phyloP scores from a whole-genome alignment of 2,888 invertebrate genomes.

The Diarsia dahlii region DNA sequence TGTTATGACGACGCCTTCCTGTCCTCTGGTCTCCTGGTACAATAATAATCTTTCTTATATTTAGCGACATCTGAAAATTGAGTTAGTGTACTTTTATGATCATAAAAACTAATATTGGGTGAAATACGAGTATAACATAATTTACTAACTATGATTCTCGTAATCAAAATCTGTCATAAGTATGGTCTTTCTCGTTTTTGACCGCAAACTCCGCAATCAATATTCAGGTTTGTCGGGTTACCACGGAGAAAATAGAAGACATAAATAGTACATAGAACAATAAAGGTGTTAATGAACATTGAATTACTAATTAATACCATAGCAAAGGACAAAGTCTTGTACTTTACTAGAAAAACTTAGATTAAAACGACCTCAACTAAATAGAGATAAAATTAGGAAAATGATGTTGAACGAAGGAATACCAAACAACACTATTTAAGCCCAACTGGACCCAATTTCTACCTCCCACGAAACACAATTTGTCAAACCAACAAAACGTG shows the following conservation, averaged over 20 bases:
- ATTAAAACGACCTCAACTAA: too few species aligned
- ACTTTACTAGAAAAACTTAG: too few species aligned
- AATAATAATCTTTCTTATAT: slow-evolving; percentile 63
- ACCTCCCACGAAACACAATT: slow-evolving; percentile 18
- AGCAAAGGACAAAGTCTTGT: background rate
- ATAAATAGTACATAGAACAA: background rate
- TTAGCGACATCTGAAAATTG: slow-evolving; percentile 32
- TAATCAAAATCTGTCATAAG: too few species aligned
- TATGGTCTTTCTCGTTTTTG: background rate
- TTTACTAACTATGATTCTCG: too few species aligned
- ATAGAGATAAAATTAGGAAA: too few species aligned
- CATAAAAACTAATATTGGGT: background rate
- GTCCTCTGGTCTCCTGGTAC: slow-evolving; percentile 64
- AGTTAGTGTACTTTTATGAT: background rate
- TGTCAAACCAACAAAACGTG: slow-evolving; percentile 21
- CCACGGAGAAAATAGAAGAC: background rate
- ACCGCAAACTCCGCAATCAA: background rate
- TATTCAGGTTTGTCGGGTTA: background rate
- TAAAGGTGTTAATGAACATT: background rate
- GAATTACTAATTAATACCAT: background rate
- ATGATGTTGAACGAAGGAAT: background rate
- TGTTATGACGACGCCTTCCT: slow-evolving; percentile 80
- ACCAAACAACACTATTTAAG: background rate
- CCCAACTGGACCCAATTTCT: background rate
- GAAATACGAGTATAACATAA: too few species aligned